Base-by-base conservation (phyloP, 2,888 invertebrate genomes). In the Drosophila nigricruria region DNA sequence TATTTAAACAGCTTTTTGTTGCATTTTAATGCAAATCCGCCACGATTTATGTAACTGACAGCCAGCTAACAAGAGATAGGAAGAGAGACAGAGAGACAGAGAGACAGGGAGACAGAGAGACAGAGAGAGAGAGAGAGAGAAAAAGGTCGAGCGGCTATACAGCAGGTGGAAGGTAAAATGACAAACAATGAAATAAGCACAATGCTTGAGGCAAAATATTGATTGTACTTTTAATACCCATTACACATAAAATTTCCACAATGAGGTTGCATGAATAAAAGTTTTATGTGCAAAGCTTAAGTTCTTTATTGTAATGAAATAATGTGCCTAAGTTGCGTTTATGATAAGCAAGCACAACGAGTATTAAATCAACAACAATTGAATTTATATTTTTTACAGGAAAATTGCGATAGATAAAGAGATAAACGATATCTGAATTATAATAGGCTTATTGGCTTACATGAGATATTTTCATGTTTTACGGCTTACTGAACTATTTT, bases 1-100 rank as follows among this genome's bases (percentile, higher is more conserved):
- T 81, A 85, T 88, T 85, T 83, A 85, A 88, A 83, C 86, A 82
- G 83, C 77, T 83, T 84, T 84, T 82, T 80, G 75, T 72, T 83
- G 73, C 80, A 74, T 88, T 81, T 81, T 63, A 76, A 82, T 82
- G 73, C 70, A 77, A 85, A 85, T 72, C 85, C 82, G 58, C 65
- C 45, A 66, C 80, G 68, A 82, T 80, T 80, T 72, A 76, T 78
- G 70, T 77, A 76, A 79, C 69, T 66, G 64, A 58, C 60, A 66
- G 47, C 18, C 49, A 54, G n/a, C 63, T 23, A 45, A 52, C 40
- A 25, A 45, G 42, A 36, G 18, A 52, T 12, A 25, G 20, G 50
- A 9, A 40, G 5, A 50, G 10, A 25, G n/a, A 54, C 9, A 40
- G 10, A 40, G n/a, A n/a, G 20, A 18, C 3, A 18, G 12, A 3